Conservation (phyloP, 2,797 vertebrate genomes). For the Tragopan temminckii region DNA sequence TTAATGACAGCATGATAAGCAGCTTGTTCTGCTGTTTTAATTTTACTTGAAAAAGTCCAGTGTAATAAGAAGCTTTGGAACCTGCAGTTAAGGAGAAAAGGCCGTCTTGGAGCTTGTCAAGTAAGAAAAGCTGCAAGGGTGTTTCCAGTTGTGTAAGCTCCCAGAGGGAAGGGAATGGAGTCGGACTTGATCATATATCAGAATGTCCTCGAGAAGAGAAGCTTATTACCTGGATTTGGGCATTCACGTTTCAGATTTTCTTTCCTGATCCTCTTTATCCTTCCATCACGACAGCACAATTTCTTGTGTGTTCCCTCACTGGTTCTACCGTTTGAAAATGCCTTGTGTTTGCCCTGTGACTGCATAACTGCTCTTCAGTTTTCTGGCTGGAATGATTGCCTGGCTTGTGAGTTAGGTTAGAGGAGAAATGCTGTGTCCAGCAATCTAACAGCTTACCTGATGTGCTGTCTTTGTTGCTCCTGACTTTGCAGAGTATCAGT, state of each 20-base stretch:
- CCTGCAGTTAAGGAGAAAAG: background rate
- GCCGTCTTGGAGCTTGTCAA: background rate
- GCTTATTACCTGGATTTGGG: background rate
- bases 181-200: background rate
- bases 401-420: background rate
- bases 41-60: background rate
- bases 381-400: background rate
- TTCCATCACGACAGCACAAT: background rate
- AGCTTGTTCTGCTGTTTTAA: background rate
- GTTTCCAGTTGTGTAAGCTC: constrained; percentile 5
- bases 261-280: background rate
- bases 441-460: background rate
- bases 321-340: constrained; percentile 31
- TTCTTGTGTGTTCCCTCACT: background rate
- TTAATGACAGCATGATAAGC: constrained; percentile 8
- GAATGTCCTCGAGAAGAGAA: background rate
- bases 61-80: constrained; percentile 11
- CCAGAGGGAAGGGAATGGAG: background rate
- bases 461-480: background rate
- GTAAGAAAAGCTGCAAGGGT: constrained; percentile 4
- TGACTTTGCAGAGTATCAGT: background rate
- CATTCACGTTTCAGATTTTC: constrained; percentile 24
- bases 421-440: background rate
- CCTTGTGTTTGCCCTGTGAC: background rate
- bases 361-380: background rate